These are phyloP conservation scores for Dendrolimus houi DNA, from an alignment of 2,888 invertebrate species.

Conservation along the genomic window DNA sequence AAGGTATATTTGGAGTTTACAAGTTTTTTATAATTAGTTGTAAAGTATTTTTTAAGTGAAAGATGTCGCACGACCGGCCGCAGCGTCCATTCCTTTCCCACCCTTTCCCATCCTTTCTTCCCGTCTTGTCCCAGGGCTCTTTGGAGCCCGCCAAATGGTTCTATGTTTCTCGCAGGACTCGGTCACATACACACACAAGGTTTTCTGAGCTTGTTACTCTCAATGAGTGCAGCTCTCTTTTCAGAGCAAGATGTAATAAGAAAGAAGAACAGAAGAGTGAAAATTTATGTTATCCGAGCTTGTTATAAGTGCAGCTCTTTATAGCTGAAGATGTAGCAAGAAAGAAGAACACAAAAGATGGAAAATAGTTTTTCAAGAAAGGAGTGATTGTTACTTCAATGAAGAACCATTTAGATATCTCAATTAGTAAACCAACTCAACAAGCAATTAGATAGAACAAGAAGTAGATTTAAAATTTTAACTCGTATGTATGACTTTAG, in stretches of 20 bases:
- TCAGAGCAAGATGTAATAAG: slow-evolving; percentile 9
- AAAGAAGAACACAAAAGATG: too few relatives aligned
- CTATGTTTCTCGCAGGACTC: slow-evolving; percentile 29
- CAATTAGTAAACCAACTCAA: too few relatives aligned
- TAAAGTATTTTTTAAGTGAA: slow-evolving; percentile 69
- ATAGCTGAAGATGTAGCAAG: too few relatives aligned
- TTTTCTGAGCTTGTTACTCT: slow-evolving; percentile 21
- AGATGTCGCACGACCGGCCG: slow-evolving; percentile 44
- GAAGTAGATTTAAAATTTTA: too few relatives aligned
- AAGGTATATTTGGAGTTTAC: slow-evolving; percentile 73
- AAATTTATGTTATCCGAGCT: neutral
- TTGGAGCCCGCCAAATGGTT: slow-evolving; percentile 52
- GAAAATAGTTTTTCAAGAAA: too few relatives aligned
- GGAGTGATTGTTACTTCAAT: too few relatives aligned
- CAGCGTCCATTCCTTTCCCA: slow-evolving; percentile 35
- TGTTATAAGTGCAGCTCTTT: too few relatives aligned
- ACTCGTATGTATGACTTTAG: too few relatives aligned
- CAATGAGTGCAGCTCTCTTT: slow-evolving; percentile 26
- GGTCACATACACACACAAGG: slow-evolving; percentile 10
- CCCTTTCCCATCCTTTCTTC: slow-evolving; percentile 35
- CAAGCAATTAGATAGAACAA: too few relatives aligned
- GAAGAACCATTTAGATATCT: too few relatives aligned
- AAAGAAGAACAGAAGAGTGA: slow-evolving; percentile 5
- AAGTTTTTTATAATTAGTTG: slow-evolving; percentile 76
- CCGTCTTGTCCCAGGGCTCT: slow-evolving; percentile 50